Percentiles rank a stretch among this genome's conserved stretches.
Evolutionary conservation across 2,888 invertebrate species (phyloP).

Genomic region (Antitype chi): DNA sequence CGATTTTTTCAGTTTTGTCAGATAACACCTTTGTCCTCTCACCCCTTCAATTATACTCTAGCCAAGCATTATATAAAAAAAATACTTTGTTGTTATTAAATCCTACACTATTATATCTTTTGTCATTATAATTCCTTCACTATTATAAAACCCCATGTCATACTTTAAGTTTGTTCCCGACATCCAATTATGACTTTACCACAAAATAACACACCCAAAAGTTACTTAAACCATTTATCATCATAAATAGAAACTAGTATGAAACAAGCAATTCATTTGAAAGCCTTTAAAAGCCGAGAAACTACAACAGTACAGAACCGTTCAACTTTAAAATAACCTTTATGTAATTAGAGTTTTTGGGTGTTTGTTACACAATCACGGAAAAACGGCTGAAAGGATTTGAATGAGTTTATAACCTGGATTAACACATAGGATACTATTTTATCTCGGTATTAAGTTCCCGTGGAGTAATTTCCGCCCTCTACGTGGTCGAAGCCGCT

Average conservation of each 20-base stretch:
- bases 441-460: no score
- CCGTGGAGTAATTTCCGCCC: no score
- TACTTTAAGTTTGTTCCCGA: not conserved
- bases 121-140: not conserved
- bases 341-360: no score
- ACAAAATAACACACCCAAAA: constrained; percentile 30
- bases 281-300: constrained; percentile 32
- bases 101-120: not conserved
- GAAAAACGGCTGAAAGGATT: no score
- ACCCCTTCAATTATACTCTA: no score
- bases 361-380: no score
- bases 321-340: constrained; percentile 30
- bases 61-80: no score
- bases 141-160: not conserved
- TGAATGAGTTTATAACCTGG: no score
- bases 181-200: constrained; percentile 11
- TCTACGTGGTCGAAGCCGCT: no score
- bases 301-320: constrained; percentile 22
- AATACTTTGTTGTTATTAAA: not conserved
- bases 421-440: no score
- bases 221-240: constrained; percentile 51
- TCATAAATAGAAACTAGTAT: constrained; percentile 21
- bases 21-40: no score
- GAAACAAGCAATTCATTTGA: constrained; percentile 45
- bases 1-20: no score